Base-by-base conservation (phyloP, 2,113 vertebrate species). In the Cololabis saira region DNA sequence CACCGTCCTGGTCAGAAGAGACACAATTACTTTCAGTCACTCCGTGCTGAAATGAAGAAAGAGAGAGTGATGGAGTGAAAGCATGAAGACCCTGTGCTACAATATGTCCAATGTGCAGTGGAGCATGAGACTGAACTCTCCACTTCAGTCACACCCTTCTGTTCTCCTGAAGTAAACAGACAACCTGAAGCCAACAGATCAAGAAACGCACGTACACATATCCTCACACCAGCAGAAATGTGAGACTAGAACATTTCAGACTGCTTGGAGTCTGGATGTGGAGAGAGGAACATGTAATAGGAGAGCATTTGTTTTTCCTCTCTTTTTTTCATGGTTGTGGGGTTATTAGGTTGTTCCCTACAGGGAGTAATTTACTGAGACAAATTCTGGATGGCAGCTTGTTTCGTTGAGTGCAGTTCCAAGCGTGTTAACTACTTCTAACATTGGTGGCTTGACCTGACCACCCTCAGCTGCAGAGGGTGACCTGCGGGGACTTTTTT, bases 61-160 rank as follows among this genome's bases (percentile, higher is more conserved):
- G 55, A 75, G n/a, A 57, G 37, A 55, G 19, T 33, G 59, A 74
- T 24, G 45, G 59, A 76, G 16, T 51, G 49, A 27, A 27, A 27
- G 24, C 24, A 27, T 27, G 66, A 57, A 61, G 59, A 61, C 59
- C 77, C 82, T 12, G 41, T 9, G 22, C 60, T 58, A 30, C 52
- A 54, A 11, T 5, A 19, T 82, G 80, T 87, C 73, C 72, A 18
- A 41, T 65, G 76, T 64, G 73, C 85, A 78, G 50, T 48, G 71
- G 70, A 84, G 60, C 57, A 15, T 70, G 65, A 82, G 63, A 53
- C 55, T 74, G 66, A 67, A 71, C 82, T 77, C 79, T 78, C 66
- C 80, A 61, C 80, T 76, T 83, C 82, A 76, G 68, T 81, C 82
- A 77, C 81, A 76, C 83, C 81, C 64, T 67, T 76, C 72, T 76